Evolutionary conservation across 2,797 vertebrate species (phyloP).

Genomic region (Tragopan temminckii): DNA sequence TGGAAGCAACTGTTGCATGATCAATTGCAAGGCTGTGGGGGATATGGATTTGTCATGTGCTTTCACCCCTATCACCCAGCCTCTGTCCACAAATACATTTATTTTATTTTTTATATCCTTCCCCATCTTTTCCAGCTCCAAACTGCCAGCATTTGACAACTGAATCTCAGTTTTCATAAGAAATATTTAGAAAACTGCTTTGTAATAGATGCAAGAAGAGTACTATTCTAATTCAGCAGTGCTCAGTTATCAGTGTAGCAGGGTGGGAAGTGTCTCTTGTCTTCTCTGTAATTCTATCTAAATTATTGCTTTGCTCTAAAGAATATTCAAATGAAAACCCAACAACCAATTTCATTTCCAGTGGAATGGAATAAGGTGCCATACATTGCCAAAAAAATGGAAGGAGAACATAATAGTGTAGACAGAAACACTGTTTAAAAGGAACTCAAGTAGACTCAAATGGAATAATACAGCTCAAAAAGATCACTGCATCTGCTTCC

Average conservation of each 20-base stretch:
- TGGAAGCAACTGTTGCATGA: not conserved
- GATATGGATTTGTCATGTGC: not conserved
- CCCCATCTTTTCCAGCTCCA: not conserved
- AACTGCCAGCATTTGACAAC: not conserved
- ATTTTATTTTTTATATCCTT: not conserved
- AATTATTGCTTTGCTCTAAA: not conserved
- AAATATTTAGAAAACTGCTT: not conserved
- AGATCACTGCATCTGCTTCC: not conserved
- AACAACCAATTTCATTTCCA: conserved; percentile 1
- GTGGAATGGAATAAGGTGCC: not conserved
- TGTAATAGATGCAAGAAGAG: not conserved
- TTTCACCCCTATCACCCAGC: not conserved
- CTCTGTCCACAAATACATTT: conserved; percentile 26
- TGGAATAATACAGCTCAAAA: conserved; percentile 44
- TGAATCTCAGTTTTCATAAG: not conserved
- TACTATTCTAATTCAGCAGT: not conserved
- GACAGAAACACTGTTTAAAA: conserved; percentile 7
- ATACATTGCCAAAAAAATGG: not conserved
- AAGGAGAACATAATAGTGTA: not conserved
- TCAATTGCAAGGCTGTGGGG: not conserved
- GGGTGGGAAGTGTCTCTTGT: not conserved
- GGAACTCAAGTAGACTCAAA: not conserved
- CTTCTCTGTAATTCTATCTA: not conserved
- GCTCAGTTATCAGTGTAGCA: not conserved
- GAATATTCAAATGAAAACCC: not conserved